Evolutionary conservation across 2,113 vertebrate species (phyloP), one percentile per base, ranked within the genome.

Genomic region (Rhea pennata): DNA sequence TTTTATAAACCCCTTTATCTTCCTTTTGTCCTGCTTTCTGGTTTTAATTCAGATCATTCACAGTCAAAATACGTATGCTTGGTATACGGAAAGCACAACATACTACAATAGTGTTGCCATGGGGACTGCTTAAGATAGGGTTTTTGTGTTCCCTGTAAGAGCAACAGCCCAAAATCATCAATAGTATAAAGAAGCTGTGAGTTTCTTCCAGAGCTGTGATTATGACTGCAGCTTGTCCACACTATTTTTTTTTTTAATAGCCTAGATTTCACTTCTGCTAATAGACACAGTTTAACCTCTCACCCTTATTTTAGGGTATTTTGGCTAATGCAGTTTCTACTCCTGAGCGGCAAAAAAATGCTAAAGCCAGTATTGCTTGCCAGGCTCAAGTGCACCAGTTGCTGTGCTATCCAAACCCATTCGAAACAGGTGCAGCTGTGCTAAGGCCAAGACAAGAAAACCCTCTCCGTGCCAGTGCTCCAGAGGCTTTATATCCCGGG

Each of bases 121-220:
- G 90, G 95, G 93, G 65, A 96, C 87, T 15, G 1, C 11, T 3
- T 7, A 14, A 8, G 53, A 9, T n/a, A 15, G 0, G 67, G 8
- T 42, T 0, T 44, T 42, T 15, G 31, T 5, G 51, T 23, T 31
- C 33, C 48, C 66, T 42, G 13, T 9, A 13, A 6, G 0, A 4
- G 36, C 81, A 5, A 8, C 20, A 62, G 59, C 65, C 66, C 0
- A 3, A 11, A 15, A 9, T 50, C 4, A 8, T 10, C 20, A 69
- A 31, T 21, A 64, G 90, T 3, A 15, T n/a, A n/a, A n/a, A 50
- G 22, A 29, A 50, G 44, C 10, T 7, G 6, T 4, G 15, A 10
- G 50, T 9, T 2, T 26, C 36, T 11, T 5, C 8, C 14, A 1
- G 0, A 51, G 44, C n/a, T 11, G n/a, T 7, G 59, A 1, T 16